Evolutionary conservation across 2,113 vertebrate species (phyloP).

Genomic region (Bubo bubo): DNA sequence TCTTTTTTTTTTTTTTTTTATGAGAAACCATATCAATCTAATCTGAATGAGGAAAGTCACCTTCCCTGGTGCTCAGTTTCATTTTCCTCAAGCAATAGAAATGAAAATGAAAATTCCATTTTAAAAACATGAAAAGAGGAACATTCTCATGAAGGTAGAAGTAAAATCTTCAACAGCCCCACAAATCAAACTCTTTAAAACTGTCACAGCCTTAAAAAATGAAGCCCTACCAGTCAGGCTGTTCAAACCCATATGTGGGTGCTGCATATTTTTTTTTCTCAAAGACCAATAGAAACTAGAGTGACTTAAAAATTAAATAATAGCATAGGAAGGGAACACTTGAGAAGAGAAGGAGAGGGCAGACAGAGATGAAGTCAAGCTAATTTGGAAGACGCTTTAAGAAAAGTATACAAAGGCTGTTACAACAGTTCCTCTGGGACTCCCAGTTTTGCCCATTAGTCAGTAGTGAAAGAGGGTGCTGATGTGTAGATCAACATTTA

Average conservation of each 20-base stretch:
- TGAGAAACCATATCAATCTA: background rate
- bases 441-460: background rate
- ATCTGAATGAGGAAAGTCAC: slow-evolving; percentile 43
- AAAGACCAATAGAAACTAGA: background rate
- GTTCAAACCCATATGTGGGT: background rate
- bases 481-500: background rate
- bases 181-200: background rate
- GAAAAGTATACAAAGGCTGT: background rate
- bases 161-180: background rate
- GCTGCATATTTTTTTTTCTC: background rate
- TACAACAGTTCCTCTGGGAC: background rate
- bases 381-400: background rate
- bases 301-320: slow-evolving; percentile 16
- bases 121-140: slow-evolving; percentile 6
- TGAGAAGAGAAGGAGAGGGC: background rate
- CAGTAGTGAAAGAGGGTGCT: background rate
- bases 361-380: background rate
- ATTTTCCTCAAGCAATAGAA: slow-evolving; percentile 11
- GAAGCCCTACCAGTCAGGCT: background rate
- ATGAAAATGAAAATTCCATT: slow-evolving; percentile 49
- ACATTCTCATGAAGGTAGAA: background rate
- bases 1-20: background rate
- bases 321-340: slow-evolving; percentile 5
- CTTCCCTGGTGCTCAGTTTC: slow-evolving; percentile 5
- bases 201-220: slow-evolving; percentile 19